Percentiles rank a stretch among this genome's conserved stretches.
These are phyloP conservation scores for Actenoides lindsayi DNA, from an alignment of 2,113 vertebrate species.

Conservation along the genomic window DNA sequence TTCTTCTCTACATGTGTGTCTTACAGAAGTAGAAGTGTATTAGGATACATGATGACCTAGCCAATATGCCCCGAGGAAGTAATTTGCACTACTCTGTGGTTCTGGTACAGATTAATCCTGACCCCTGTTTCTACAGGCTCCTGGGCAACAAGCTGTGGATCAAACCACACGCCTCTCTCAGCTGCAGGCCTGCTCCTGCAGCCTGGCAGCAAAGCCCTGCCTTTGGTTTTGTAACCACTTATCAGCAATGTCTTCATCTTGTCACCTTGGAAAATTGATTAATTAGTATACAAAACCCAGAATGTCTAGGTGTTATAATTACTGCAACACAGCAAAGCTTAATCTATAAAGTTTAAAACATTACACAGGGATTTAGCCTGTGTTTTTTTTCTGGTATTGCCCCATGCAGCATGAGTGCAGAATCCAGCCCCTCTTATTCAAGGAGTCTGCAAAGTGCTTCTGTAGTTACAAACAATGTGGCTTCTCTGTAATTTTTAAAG, in stretches of 20 bases:
- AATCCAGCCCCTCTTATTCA: not conserved
- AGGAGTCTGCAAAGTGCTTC: not conserved
- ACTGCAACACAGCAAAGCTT: not conserved
- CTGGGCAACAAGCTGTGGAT: not conserved
- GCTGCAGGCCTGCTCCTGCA: not conserved
- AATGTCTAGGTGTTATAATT: not conserved
- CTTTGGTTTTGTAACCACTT: not conserved
- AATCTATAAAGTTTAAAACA: not conserved
- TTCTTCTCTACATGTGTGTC: not conserved
- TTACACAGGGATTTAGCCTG: not conserved
- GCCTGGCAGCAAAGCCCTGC: not conserved
- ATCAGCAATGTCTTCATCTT: not conserved
- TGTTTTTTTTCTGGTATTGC: not conserved
- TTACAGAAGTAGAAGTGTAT: not conserved
- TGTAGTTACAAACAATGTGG: not conserved
- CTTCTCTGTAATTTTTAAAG: not conserved
- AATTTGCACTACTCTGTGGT: accelerated
- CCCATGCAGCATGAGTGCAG: too few species aligned
- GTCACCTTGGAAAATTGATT: not conserved
- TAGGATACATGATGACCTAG: not conserved
- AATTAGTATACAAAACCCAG: not conserved
- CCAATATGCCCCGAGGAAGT: not conserved
- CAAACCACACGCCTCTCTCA: not conserved
- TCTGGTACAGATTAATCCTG: not conserved
- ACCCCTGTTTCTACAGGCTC: not conserved